A percentile compares a stretch with the other conserved stretches of the same genome.
Evolutionary conservation across 2,888 invertebrate genomes (phyloP).

Genomic region (Apodemia zela): DNA sequence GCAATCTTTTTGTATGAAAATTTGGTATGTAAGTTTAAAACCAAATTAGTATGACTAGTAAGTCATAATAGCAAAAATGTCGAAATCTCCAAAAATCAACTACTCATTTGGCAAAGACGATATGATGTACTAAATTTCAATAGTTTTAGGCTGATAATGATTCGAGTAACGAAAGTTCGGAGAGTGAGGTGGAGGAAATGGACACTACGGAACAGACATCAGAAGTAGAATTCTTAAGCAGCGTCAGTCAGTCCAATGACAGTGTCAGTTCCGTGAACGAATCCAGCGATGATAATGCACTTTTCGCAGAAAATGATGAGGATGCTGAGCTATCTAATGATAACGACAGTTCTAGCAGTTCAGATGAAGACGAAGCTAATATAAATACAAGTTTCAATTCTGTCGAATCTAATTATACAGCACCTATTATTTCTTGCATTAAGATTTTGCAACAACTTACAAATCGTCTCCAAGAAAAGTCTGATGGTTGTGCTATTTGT

Average conservation of each 20-base stretch:
- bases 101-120: no score
- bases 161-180: neutral
- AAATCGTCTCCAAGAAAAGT: neutral
- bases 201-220: neutral
- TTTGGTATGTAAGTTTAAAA: no score
- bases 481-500: neutral
- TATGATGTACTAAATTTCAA: neutral
- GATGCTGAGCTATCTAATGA: neutral
- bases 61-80: no score
- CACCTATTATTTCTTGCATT: neutral
- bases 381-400: neutral
- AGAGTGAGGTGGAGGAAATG: neutral
- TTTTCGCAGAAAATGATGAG: neutral
- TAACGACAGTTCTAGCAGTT: neutral
- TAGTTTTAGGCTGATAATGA: neutral
- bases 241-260: neutral
- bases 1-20: no score
- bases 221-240: neutral
- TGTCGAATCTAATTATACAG: neutral
- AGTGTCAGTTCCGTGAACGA: neutral
- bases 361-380: neutral
- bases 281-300: neutral
- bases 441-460: conserved; percentile 1
- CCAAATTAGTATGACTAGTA: no score
- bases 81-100: no score